Base-by-base conservation (phyloP, 2,888 invertebrate species). In the Alitta virens region DNA sequence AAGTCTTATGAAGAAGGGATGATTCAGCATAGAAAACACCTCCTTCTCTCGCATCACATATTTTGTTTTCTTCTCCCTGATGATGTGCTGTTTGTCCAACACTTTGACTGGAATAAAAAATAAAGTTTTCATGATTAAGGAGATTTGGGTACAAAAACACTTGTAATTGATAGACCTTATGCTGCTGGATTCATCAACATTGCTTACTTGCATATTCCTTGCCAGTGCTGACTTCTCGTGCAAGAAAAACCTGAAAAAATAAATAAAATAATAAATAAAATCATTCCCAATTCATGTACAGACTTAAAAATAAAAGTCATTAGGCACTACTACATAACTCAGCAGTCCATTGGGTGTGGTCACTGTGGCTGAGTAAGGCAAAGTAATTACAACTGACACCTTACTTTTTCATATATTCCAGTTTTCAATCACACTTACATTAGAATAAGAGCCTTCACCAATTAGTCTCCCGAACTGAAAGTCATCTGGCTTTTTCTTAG, bases 361-460 rank as follows among this genome's bases (percentile, higher is more conserved):
- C n/a, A n/a, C n/a, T n/a, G n/a, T n/a, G n/a, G n/a, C n/a, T n/a
- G n/a, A n/a, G n/a, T n/a, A n/a, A n/a, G n/a, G n/a, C n/a, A n/a
- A n/a, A n/a, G n/a, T n/a, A n/a, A n/a, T n/a, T n/a, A n/a, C n/a
- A n/a, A n/a, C n/a, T n/a, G n/a, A n/a, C n/a, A n/a, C n/a, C n/a
- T n/a, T n/a, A n/a, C n/a, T n/a, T n/a, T n/a, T n/a, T n/a, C n/a
- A n/a, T n/a, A n/a, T n/a, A n/a, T n/a, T n/a, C n/a, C n/a, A n/a
- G n/a, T n/a, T n/a, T n/a, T n/a, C n/a, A n/a, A n/a, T n/a, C n/a
- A n/a, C n/a, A 62, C 68, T 54, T 50, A 89, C 98, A 65, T 91
- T 92, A 75, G 96, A 96, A 83, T 92, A 99, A 81, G 96, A 95
- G 69, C 98, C 98, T 83, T 98, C 97, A 68, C 98, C 98, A 74